Evolutionary conservation across 1,140 invertebrate genomes (phyloP), one percentile per base, ranked within the genome.

Genomic region (Atta texana): DNA sequence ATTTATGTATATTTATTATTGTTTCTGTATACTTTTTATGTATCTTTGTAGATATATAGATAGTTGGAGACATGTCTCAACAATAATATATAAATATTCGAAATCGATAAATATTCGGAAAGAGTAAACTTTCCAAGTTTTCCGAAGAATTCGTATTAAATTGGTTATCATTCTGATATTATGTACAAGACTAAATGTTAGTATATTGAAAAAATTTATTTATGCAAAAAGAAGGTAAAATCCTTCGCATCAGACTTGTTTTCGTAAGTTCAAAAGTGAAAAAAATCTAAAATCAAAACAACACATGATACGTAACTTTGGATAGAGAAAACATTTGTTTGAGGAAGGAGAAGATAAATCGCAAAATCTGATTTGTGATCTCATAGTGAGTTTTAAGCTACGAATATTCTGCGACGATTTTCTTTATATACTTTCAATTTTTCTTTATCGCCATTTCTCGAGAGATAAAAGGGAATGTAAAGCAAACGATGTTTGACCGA

Each of bases 301-400:
- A 61, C 16, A 28, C 57, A 12, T 14, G 21, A 49, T 44, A 77
- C 3, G 6, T 28, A 61, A 76, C 57, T 31, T 61, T 28, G 51
- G 39, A 6, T 21, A 24, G 5, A 49, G 12, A 77, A 24, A 24
- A 44, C 4, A 39, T 77, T 34, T 63, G 39, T n/a, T 63, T 63
- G 57, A 63, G 57, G 44, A 63, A 49, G 18, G 14, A 21, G 74
- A 16, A 49, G 39, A 16, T 59, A 77, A 63, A 49, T 77, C 16
- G 75, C 34, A n/a, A 63, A 63, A 63, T 63, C 39, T 24, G 75
- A 77, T 77, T 63, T 63, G 24, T 16, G 39, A 77, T 77, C 4
- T 77, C 39, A 39, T 10, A 77, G 74, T 21, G 21, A 61, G 55
- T 28, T 44, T 61, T 55, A 76, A 61, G 21, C 74, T 21, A 31